Evolutionary conservation across 1,140 invertebrate genomes (phyloP), one percentile per base, ranked within the genome.

Genomic region (Dendrolimus punctatus): DNA sequence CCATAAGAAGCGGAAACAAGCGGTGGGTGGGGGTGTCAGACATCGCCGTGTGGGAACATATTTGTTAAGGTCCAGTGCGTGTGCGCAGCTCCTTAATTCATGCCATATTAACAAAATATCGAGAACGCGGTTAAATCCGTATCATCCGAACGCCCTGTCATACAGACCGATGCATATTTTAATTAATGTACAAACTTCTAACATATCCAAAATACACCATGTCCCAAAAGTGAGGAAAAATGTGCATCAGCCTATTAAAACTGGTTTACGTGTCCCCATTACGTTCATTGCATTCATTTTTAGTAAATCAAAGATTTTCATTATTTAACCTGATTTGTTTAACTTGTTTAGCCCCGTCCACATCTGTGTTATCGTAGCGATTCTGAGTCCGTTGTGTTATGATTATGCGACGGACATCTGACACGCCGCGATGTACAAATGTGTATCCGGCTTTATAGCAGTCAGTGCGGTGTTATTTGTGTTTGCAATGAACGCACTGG

Each of bases 1-100:
- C 49, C 58, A 57, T 53, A 60, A 53, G 49, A 70, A 70, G 64
- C 68, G 50, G 57, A 48, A 64, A 58, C 45, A 70, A 68, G 66
- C 66, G 59, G 59, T 58, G 57, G 44, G 39, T 9, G 10, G 64
- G 57, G 60, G 61, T 57, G 57, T 45, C 53, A 58, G 57, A 61
- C 59, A 51, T 62, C 54, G 54, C 38, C 53, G 49, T 44, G 59
- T 57, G 54, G 50, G 55, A 50, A 23, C 23, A 23, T 23, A 23
- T 23, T n/a, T 54, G 59, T 59, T 65, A 62, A 53, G 55, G 45
- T 53, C 43, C 40, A 9, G 58, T 52, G 65, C 51, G 56, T 48
- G 58, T 57, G 60, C 58, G 53, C 55, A 52, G 60, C 56, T 52
- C 6, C 36, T 53, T 53, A 53, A 49, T 9, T 6, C 8, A 8